Evolutionary conservation across 2,797 vertebrate species (phyloP), one percentile per base, ranked within the genome.

Genomic region (Allobates femoralis): DNA sequence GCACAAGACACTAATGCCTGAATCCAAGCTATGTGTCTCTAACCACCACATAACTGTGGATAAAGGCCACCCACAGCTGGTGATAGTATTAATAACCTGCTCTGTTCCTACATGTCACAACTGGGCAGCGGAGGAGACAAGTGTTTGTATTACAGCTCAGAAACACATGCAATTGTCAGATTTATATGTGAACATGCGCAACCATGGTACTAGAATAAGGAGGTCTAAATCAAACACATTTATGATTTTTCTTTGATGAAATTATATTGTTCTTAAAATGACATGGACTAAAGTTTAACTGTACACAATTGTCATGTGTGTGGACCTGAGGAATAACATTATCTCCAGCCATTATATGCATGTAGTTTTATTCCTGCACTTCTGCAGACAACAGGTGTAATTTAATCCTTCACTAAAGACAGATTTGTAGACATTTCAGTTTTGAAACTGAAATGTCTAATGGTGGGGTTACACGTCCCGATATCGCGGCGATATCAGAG

Each of bases 21-120:
- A n/a, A 46, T 37, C 58, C 3, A 19, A 67, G 41, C 62, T 21
- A n/a, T 64, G 53, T 58, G 37, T 74, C 71, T 26, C 56, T 41
- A 60, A 37, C 56, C 53, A 15, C 76, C 28, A 79, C 76, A 79
- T 79, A 58, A 30, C 53, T 56, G 58, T 34, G 55, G 32, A 60
- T 58, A 74, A 50, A 30, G 81, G 81, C 69, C 81, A 83, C 69
- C 67, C 81, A 83, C 69, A 83, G 81, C 69, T 83, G 81, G 69
- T 21, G 67, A 83, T 60, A 21, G 51, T 71, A 82, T 81, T 66
- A 66, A 81, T 81, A 81, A 81, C 58, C 60, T 67, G 79, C 1
- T 81, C 37, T 67, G 26, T 53, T 81, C 28, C 8, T 46, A 62
- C 37, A 46, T 60, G 55, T 74, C 34, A 83, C 55, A 83, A 62